Evolutionary conservation across 2,888 invertebrate genomes (phyloP), one percentile per base, ranked within the genome.

Genomic region (Xestia sexstrigata): DNA sequence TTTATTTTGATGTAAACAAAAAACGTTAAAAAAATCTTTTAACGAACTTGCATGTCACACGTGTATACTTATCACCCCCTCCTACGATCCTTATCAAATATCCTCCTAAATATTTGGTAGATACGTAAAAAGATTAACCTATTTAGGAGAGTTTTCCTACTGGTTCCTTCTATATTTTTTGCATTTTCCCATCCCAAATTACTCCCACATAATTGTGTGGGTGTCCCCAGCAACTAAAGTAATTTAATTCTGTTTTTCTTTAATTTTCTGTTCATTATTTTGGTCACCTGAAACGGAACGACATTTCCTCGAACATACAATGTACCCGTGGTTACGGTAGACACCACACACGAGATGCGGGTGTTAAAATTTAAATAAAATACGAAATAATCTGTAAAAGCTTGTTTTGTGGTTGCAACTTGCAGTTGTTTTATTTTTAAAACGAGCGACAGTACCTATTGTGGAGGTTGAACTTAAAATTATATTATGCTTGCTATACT

Each of bases 341-440:
- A 79, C 70, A 47, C 13, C 39, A 52, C 35, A 23, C 70, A 15
- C 58, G 30, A 70, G 42, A 83, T 79, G 70, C 68, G 84, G 74
- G 79, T 79, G 79, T 82, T 74, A 60, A 83, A 68, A 83, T 79
- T 79, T 74, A 60, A 83, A 81, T 82, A 68, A 82, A 82, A 82
- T 58, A 47, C 70, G 42, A 68, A 74, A 79, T 82, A 79, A 82
- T 83, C n/a, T 68, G 49, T 58, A 39, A 47, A 74, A 60, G 15
- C 58, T 13, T 68, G 58, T 47, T 70, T 52, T 74, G 70, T 49
- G 60, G 62, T 49, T n/a, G n/a, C 49, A 39, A 26, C 6, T 26
- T 79, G n/a, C 13, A 52, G 15, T 67, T 39, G 60, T 67, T 52
- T 79, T 52, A 47, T 66, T 63, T 78, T 63, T 39, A 30, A 58